Conservation (phyloP, 2,797 vertebrate species). For the Argya squamiceps region DNA sequence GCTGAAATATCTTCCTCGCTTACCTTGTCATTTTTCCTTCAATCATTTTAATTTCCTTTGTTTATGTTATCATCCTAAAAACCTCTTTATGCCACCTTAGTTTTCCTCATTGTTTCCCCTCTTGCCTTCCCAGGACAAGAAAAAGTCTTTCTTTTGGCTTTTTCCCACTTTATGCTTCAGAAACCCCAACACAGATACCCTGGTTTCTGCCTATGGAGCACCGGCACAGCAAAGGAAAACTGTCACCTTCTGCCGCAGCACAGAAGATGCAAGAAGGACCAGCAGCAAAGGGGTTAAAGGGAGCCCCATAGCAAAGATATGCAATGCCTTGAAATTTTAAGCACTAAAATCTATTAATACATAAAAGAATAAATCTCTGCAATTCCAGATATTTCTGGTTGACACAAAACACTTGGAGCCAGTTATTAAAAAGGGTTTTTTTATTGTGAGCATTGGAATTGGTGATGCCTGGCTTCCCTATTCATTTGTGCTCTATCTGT, state of each 20-base stretch:
- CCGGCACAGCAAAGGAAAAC: slow-evolving; percentile 56
- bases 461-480: background rate
- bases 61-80: background rate
- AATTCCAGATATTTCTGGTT: background rate
- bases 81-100: background rate
- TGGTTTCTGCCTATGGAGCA: slow-evolving; percentile 58
- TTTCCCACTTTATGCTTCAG: slow-evolving; percentile 75
- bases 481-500: background rate
- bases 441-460: background rate
- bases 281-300: slow-evolving; percentile 64
- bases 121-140: slow-evolving; percentile 76
- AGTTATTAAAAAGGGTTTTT: background rate
- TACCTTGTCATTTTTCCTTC: background rate
- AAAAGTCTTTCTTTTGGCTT: slow-evolving; percentile 76
- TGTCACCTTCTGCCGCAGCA: slow-evolving; percentile 57
- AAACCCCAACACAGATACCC: slow-evolving; percentile 62
- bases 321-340: slow-evolving; percentile 68
- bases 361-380: background rate
- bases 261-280: slow-evolving; percentile 65
- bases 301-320: slow-evolving; percentile 70
- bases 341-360: background rate
- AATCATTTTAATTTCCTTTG: background rate
- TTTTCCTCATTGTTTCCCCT: slow-evolving; percentile 67
- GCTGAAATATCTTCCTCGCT: background rate
- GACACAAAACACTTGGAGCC: background rate